These are phyloP conservation scores for Silurus glanis DNA, from an alignment of 2,113 vertebrate species.

Conservation along the genomic window DNA sequence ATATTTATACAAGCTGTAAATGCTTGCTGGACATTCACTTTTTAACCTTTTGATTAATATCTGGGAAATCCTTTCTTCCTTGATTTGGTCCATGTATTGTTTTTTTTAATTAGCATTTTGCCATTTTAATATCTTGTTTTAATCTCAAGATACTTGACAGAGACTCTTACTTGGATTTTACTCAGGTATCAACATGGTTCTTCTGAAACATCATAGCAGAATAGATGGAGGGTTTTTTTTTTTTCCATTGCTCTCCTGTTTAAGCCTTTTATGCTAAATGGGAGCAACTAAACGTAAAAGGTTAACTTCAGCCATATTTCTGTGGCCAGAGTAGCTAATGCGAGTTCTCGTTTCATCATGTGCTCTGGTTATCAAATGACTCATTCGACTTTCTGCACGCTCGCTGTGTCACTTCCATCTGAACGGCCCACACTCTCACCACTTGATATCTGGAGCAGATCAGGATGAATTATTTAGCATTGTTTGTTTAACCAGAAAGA, in stretches of 20 bases:
- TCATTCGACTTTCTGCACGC: constrained; percentile 1
- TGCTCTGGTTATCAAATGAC: constrained; percentile 15
- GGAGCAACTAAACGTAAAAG: neutral
- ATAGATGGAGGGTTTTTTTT: neutral
- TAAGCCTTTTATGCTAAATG: neutral
- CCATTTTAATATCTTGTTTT: neutral
- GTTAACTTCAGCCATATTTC: neutral
- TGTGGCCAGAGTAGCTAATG: neutral
- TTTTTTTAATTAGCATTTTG: neutral
- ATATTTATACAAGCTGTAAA: neutral
- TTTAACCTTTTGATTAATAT: neutral
- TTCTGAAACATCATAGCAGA: neutral
- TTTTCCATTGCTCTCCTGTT: neutral
- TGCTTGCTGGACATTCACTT: neutral
- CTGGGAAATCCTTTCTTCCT: neutral
- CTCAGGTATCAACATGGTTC: neutral
- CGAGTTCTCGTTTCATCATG: constrained; percentile 20
- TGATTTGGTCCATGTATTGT: neutral
- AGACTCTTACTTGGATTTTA: neutral
- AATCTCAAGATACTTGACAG: neutral
- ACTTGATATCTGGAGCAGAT: neutral
- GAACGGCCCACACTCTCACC: neutral
- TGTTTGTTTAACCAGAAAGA: neutral
- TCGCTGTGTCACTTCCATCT: neutral
- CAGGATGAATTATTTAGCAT: neutral